phyloP scores from a whole-genome alignment of 2,888 invertebrate genomes.

The Diaprepes abbreviatus region DNA sequence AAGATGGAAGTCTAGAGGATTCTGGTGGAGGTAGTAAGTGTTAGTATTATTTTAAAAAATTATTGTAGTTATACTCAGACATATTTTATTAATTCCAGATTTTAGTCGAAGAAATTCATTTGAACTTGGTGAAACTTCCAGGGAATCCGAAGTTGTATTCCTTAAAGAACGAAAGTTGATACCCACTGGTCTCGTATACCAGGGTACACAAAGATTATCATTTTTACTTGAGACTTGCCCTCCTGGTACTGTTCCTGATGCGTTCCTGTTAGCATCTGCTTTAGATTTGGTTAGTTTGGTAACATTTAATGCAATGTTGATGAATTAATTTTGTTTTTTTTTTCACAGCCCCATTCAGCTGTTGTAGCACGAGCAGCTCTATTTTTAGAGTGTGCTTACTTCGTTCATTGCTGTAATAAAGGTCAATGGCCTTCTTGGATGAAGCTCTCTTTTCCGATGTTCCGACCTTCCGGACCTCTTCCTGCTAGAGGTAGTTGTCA shows the following conservation, averaged over 20 bases:
- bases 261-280: conserved; percentile 93
- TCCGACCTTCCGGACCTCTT: conserved; percentile 78
- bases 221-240: conserved; percentile 95
- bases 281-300: conserved; percentile 84
- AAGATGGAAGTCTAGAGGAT: conserved; percentile 91
- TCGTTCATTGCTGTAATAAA: conserved; percentile 97
- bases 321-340: too few relatives aligned
- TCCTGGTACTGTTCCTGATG: conserved; percentile 96
- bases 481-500: conserved; percentile 66
- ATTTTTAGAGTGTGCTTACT: conserved; percentile 94
- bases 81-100: too few relatives aligned
- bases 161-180: conserved; percentile 90
- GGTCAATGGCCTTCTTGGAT: conserved; percentile 99
- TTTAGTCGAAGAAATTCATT: conserved; percentile 86
- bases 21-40: conserved; percentile 81
- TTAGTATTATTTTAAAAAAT: too few relatives aligned
- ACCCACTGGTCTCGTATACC: conserved; percentile 81
- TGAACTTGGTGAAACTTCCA: conserved; percentile 83
- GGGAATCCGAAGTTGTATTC: conserved; percentile 90
- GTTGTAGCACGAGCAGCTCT: conserved; percentile 93
- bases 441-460: conserved; percentile 86
- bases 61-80: too few relatives aligned
- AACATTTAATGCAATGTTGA: too few relatives aligned
- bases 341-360: conserved; percentile 95
- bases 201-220: conserved; percentile 91